phyloP scores from a whole-genome alignment of 2,797 vertebrate species.

The Chrosomus eos region DNA sequence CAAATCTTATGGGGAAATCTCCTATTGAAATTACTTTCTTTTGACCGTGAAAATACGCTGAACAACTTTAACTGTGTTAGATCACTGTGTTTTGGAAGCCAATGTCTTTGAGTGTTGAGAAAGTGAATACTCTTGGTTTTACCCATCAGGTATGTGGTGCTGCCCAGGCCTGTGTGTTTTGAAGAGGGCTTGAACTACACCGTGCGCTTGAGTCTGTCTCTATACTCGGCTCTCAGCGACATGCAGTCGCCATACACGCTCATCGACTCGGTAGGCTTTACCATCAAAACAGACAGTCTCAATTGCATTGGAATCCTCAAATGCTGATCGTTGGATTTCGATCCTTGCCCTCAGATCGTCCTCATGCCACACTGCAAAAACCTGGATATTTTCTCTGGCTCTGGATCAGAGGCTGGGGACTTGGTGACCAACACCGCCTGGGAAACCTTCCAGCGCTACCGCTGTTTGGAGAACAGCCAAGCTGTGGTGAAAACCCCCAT shows the following conservation, averaged over 20 bases:
- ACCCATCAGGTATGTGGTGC: conserved; percentile 81
- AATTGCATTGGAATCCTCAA: neutral
- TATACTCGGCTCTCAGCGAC: conserved; percentile 83
- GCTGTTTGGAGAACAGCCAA: conserved; percentile 94
- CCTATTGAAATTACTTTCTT: neutral
- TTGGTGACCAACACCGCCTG: conserved; percentile 81
- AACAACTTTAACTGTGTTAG: neutral
- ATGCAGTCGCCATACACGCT: conserved; percentile 90
- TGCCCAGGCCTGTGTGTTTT: conserved; percentile 90
- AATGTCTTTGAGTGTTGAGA: neutral
- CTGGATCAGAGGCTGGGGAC: conserved; percentile 79
- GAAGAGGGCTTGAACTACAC: conserved; percentile 94
- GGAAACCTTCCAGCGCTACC: conserved; percentile 95
- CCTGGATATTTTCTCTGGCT: conserved; percentile 90
- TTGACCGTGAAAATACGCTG: neutral
- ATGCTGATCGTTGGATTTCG: neutral
- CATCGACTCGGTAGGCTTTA: conserved; percentile 90
- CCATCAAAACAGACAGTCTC: neutral
- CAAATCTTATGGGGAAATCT: neutral
- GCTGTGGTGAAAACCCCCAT: conserved; percentile 90
- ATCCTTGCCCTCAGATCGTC: conserved; percentile 81
- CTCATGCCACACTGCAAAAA: conserved; percentile 96
- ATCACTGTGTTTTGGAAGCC: neutral
- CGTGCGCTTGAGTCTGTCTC: conserved; percentile 86
- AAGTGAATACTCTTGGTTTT: neutral